Evolutionary conservation across 2,888 invertebrate genomes (phyloP).

Genomic region (Nematopogon swammerdamellus): DNA sequence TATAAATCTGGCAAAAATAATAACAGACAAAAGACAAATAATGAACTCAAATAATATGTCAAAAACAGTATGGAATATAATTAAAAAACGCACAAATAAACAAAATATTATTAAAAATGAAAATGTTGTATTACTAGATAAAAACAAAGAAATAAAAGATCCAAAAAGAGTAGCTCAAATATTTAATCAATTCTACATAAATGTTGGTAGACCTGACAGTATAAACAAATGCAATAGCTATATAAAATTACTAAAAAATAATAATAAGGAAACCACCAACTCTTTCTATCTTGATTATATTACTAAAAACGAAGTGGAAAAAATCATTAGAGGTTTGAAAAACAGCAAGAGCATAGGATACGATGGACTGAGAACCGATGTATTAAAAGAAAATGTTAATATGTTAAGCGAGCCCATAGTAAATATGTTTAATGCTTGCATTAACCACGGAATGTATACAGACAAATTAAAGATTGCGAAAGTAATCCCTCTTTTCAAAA

Average conservation of each 20-base stretch:
- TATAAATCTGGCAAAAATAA: background rate
- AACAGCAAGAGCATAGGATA: background rate
- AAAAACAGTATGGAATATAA: background rate
- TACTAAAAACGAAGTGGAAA: background rate
- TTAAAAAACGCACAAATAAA: background rate
- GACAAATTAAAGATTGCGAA: background rate
- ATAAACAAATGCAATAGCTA: no score
- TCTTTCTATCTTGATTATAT: background rate
- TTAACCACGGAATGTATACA: background rate
- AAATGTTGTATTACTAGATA: background rate
- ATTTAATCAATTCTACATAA: background rate
- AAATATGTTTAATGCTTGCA: background rate
- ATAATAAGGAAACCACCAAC: background rate
- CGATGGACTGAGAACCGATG: background rate
- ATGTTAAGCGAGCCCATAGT: background rate
- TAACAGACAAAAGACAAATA: background rate
- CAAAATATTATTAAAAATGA: background rate
- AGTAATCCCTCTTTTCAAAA: slow-evolving; percentile 2
- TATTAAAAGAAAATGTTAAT: background rate
- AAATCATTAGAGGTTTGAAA: background rate
- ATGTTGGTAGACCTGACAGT: background rate
- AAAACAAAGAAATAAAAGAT: background rate
- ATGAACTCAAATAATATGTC: background rate
- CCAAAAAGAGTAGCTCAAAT: background rate
- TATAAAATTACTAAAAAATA: no score